Evolutionary conservation across 37 sponge, comb jelly and placozoan species (phyloP).

Genomic region (Beroe forskalii): DNA sequence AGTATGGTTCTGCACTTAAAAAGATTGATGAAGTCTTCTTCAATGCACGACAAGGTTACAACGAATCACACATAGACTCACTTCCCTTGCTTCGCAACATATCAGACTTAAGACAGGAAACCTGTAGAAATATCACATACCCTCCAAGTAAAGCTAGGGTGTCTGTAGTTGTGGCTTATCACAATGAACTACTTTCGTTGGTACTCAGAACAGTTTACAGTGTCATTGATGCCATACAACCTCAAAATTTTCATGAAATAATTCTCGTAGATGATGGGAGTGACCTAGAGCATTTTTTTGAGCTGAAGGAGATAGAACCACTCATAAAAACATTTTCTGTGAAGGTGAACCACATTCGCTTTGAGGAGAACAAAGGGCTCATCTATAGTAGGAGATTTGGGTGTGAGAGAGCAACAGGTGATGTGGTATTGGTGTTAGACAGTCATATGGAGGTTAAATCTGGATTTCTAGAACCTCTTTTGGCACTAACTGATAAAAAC

Average conservation of each 20-base stretch:
- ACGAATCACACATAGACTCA: background rate
- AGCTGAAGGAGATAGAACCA: too few species aligned
- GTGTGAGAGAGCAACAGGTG: conserved; percentile 21
- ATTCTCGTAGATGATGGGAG: conserved; percentile 28
- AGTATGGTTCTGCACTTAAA: background rate
- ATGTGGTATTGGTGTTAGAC: background rate
- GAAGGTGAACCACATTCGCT: too few species aligned
- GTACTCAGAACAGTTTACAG: background rate
- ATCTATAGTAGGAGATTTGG: conserved; percentile 21
- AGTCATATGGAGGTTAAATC: conserved; percentile 43
- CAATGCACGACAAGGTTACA: background rate
- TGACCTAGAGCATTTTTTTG: too few species aligned
- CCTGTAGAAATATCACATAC: background rate
- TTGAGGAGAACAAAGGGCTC: background rate
- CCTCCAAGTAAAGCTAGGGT: background rate
- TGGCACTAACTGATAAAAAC: background rate
- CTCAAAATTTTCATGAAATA: conserved; percentile 5
- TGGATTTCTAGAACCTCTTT: conserved; percentile 17
- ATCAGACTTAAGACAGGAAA: background rate
- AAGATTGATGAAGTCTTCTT: background rate
- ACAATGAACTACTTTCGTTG: conserved; percentile 20
- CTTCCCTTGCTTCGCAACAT: background rate
- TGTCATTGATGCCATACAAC: background rate
- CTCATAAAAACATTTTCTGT: too few species aligned
- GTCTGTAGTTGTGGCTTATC: conserved; percentile 1